A percentile compares a stretch with the other conserved stretches of the same genome.
phyloP scores from a whole-genome alignment of 2,888 invertebrate species.

The Eupithecia tripunctaria region DNA sequence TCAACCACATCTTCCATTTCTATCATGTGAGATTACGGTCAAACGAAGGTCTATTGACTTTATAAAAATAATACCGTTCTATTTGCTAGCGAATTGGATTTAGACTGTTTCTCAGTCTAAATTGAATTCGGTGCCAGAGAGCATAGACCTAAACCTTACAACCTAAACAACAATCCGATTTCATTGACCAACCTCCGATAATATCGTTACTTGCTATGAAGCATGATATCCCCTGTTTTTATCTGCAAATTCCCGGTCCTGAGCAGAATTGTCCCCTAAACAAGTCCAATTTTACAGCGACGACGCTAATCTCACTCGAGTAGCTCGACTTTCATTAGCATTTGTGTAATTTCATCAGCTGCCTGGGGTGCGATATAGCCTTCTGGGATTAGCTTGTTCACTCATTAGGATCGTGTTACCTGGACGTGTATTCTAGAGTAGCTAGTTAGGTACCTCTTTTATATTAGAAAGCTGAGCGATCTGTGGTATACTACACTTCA shows the following conservation, averaged over 20 bases:
- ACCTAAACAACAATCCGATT: background rate
- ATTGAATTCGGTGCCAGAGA: too few species aligned
- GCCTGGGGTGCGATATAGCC: slow-evolving; percentile 46
- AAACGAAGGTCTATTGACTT: too few species aligned
- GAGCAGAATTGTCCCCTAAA: slow-evolving; percentile 63
- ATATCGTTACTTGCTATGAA: background rate
- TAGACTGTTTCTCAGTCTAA: background rate
- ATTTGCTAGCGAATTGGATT: background rate
- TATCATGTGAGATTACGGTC: too few species aligned
- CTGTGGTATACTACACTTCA: background rate
- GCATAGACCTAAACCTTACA: background rate
- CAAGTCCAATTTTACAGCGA: slow-evolving; percentile 68
- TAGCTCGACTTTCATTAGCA: slow-evolving; percentile 76
- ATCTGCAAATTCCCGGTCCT: slow-evolving; percentile 51
- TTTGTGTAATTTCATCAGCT: slow-evolving; percentile 78
- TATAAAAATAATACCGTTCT: too few species aligned
- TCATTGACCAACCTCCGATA: background rate
- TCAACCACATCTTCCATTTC: too few species aligned
- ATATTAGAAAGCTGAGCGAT: background rate
- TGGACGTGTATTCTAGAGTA: slow-evolving; percentile 6
- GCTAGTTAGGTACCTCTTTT: background rate
- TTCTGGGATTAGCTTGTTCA: slow-evolving; percentile 33
- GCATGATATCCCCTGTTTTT: background rate
- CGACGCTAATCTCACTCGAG: slow-evolving; percentile 70
- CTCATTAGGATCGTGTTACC: slow-evolving; percentile 15